These are phyloP conservation scores for Kryptopterus vitreolus DNA, from an alignment of 2,797 vertebrate species.

Conservation along the genomic window DNA sequence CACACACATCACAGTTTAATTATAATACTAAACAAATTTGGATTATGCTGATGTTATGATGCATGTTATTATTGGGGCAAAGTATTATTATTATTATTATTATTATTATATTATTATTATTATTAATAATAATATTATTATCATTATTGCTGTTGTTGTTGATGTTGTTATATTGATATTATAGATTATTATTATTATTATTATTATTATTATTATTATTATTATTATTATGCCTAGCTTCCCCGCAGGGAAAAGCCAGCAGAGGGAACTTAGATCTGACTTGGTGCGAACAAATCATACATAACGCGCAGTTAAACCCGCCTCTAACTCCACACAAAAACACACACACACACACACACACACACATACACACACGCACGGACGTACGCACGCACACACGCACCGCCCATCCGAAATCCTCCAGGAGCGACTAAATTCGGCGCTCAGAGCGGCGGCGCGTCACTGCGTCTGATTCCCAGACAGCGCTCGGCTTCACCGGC, in stretches of 20 bases:
- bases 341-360: slow-evolving; percentile 11
- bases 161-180: too few relatives aligned
- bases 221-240: not conserved
- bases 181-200: not conserved
- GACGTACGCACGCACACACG: slow-evolving; percentile 58
- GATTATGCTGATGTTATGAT: too few relatives aligned
- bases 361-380: slow-evolving; percentile 7
- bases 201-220: slow-evolving; percentile 5
- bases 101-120: too few relatives aligned
- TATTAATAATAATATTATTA: too few relatives aligned
- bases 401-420: slow-evolving; percentile 72
- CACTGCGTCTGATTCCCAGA: slow-evolving; percentile 28
- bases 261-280: not conserved
- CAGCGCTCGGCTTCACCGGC: not conserved
- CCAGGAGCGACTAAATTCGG: slow-evolving; percentile 60
- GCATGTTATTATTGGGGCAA: too few relatives aligned
- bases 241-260: not conserved
- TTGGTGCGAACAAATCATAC: slow-evolving; percentile 1
- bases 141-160: slow-evolving; percentile 9
- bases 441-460: slow-evolving; percentile 55
- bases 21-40: too few relatives aligned
- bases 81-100: too few relatives aligned
- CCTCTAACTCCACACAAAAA: slow-evolving; percentile 66
- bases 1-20: too few relatives aligned
- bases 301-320: slow-evolving; percentile 63